Percentiles rank a stretch among this genome's conserved stretches.
These are phyloP conservation scores for Dasyprocta punctata DNA, from an alignment of 2,113 vertebrate species.

Conservation along the genomic window DNA sequence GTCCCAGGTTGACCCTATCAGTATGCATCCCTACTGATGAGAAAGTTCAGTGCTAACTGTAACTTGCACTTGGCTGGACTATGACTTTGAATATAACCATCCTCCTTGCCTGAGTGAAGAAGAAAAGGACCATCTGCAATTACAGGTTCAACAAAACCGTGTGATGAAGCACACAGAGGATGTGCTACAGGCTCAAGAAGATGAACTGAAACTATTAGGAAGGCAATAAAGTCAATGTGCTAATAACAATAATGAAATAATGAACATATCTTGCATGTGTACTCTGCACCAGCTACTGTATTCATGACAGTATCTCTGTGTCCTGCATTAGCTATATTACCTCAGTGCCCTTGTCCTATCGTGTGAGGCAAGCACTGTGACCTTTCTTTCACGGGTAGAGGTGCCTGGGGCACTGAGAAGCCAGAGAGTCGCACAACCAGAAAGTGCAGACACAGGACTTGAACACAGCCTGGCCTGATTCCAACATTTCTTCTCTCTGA, in stretches of 20 bases:
- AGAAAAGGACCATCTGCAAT: background rate
- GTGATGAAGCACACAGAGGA: background rate
- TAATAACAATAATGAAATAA: no score
- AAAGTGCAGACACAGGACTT: background rate
- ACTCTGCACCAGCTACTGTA: background rate
- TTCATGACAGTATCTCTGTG: background rate
- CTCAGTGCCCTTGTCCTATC: background rate
- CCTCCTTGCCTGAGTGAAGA: conserved; percentile 51
- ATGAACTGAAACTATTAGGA: background rate
- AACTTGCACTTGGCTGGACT: conserved; percentile 22
- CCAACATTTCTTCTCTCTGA: background rate
- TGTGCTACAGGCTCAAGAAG: background rate
- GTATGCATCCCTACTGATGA: background rate
- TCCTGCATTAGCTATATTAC: background rate
- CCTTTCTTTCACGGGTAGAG: background rate
- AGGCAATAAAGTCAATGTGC: background rate
- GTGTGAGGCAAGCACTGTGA: background rate
- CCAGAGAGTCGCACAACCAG: background rate
- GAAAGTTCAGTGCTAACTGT: background rate
- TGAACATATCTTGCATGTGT: background rate
- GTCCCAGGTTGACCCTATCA: background rate
- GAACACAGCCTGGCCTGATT: background rate
- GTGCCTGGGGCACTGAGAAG: background rate
- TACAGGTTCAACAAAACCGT: background rate
- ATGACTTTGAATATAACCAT: conserved; percentile 12